A percentile compares a stretch with the other conserved stretches of the same genome.
Evolutionary conservation across 2,797 vertebrate species (phyloP).

Genomic region (Myotis pilosus): DNA sequence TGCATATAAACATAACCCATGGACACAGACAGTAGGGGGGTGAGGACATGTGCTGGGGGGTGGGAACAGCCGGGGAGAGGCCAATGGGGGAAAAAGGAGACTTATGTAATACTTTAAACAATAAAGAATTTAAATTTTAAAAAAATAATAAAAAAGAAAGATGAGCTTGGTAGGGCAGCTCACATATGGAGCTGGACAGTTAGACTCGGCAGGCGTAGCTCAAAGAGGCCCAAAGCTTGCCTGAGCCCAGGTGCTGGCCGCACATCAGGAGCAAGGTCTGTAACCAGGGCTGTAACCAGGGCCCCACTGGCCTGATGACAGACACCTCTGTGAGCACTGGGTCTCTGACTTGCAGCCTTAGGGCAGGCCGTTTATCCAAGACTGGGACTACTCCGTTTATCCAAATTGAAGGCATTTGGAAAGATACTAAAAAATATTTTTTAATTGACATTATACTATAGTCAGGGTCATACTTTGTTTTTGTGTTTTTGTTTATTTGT

Average conservation of each 20-base stretch:
- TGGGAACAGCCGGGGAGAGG: too few species aligned
- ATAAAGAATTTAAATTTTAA: too few species aligned
- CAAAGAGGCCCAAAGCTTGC: not conserved
- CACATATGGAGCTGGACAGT: not conserved
- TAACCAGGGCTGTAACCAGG: not conserved
- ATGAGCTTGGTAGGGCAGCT: not conserved
- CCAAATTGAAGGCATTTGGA: not conserved
- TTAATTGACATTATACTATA: not conserved
- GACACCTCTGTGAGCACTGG: not conserved
- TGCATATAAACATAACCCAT: too few species aligned
- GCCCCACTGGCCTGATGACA: not conserved
- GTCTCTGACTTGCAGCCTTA: not conserved
- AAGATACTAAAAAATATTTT: not conserved
- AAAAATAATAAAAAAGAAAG: too few species aligned
- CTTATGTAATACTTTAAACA: too few species aligned
- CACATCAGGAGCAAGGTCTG: not conserved
- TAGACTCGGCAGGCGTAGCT: not conserved
- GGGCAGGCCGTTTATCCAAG: not conserved
- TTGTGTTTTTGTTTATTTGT: not conserved
- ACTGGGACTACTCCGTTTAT: not conserved
- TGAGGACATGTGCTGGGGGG: too few species aligned
- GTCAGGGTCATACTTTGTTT: not conserved
- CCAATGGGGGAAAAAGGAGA: too few species aligned
- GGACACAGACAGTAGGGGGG: too few species aligned
- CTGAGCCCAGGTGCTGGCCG: not conserved